Evolutionary conservation across 2,113 vertebrate species (phyloP), one percentile per base, ranked within the genome.

Genomic region (Scomber japonicus): DNA sequence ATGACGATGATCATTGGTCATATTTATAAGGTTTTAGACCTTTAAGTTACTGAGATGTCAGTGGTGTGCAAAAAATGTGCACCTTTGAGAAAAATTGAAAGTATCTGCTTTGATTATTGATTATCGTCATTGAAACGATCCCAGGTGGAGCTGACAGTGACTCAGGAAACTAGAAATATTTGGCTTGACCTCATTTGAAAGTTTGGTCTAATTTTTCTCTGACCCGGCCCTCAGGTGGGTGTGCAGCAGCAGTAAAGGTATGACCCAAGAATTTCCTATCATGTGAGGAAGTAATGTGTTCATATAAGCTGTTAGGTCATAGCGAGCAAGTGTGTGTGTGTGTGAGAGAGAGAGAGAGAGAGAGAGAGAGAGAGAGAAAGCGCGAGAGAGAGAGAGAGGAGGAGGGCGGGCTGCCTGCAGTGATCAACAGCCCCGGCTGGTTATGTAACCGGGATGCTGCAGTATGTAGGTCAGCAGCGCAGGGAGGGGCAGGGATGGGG

Each of bases 391-490:
- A 11, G 27, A 1, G 40, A 21, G 55, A 31, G 55, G 2, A 54
- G 30, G 48, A 14, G 83, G 71, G 64, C 78, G 67, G 53, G 89
- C 70, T 82, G 83, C 89, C 89, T 92, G 91, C 72, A 61, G 91
- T 90, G 85, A 88, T 89, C 84, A 92, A 83, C 90, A 91, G 66
- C 86, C 70, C 71, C 17, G 64, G 57, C 69, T 77, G 78, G 93
- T 95, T 95, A 95, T 90, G 88, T 95, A 95, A 94, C 92, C 12
- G 50, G 30, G 92, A 88, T 89, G 84, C 83, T 88, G 90, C 86
- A 91, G 84, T 90, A 94, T 92, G 91, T 95, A 94, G 94, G 94
- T 95, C 94, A 95, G 84, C 87, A 90, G 82, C 87, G 64, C 76
- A 75, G 89, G 85, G 91, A 90, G 90, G 82, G 89, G 83, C 81